phyloP scores from a whole-genome alignment of 1,140 invertebrate genomes.

The Drosophila bocqueti region DNA sequence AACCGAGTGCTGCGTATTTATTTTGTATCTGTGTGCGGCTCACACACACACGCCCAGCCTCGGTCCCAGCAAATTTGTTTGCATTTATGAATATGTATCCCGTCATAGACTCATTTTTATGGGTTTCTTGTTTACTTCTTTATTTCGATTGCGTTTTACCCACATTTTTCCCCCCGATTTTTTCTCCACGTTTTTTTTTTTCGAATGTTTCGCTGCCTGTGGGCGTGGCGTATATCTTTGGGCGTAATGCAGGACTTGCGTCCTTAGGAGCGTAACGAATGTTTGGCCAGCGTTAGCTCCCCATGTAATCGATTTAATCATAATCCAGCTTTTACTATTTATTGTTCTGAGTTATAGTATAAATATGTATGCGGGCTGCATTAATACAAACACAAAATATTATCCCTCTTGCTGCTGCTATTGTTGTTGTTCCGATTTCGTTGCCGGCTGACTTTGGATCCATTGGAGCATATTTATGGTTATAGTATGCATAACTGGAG shows the following conservation, averaged over 20 bases:
- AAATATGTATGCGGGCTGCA: slow-evolving; percentile 74
- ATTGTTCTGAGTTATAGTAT: slow-evolving; percentile 83
- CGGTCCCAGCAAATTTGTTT: slow-evolving; percentile 63
- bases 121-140: slow-evolving; percentile 65
- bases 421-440: slow-evolving; percentile 29
- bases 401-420: slow-evolving; percentile 41
- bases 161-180: slow-evolving; percentile 7
- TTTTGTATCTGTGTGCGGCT: slow-evolving; percentile 49
- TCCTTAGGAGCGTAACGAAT: slow-evolving; percentile 23
- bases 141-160: slow-evolving; percentile 44
- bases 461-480: slow-evolving; percentile 78
- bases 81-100: slow-evolving; percentile 69
- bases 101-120: slow-evolving; percentile 63
- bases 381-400: slow-evolving; percentile 82
- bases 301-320: slow-evolving; percentile 83
- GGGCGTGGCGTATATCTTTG: slow-evolving; percentile 68
- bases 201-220: slow-evolving; percentile 15
- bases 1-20: slow-evolving; percentile 66
- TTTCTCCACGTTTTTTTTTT: slow-evolving; percentile 21
- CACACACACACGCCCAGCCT: neutral
- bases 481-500: slow-evolving; percentile 83
- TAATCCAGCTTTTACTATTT: slow-evolving; percentile 84
- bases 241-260: slow-evolving; percentile 55
- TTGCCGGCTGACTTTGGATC: slow-evolving; percentile 46
- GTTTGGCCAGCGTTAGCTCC: slow-evolving; percentile 57